Evolutionary conservation across 2,888 invertebrate genomes (phyloP), one percentile per base, ranked within the genome.

Genomic region (Halictus ligatus): DNA sequence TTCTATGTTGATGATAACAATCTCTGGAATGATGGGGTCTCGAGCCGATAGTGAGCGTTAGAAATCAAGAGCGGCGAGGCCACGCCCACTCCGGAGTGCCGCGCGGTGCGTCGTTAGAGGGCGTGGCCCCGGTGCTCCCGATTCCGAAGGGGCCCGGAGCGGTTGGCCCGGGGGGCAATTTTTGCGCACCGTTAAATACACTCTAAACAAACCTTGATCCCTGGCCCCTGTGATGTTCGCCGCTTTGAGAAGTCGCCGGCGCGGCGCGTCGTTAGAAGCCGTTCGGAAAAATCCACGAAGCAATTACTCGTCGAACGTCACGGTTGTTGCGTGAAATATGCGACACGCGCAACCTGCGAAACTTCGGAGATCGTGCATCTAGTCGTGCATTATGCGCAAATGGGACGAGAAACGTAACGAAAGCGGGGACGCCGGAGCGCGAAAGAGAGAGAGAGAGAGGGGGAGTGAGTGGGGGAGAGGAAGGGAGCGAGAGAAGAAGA

Each of bases 381-480:
- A 78, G 78, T 72, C 80, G 77, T 80, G 87, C 73, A 88, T 88
- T 88, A 81, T 74, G 81, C 76, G 76, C 60, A 60, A 78, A 74
- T 75, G 83, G 76, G 74, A 87, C 83, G 77, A 43, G 86, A 60
- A 71, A 69, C 73, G 46, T 46, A 71, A 67, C 67, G 67, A 67
- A 67, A 35, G 67, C 67, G 67, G 67, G 21, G 35, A 29, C 8
- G 69, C 35, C 54, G 48, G 81, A 76, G 74, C 64, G 7, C 76
- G 29, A 72, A 43, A 48, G 25, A 64, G 60, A 15, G 29, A 25
- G 18, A 29, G 21, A 76, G n/a, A 79, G 54, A 21, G 80, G 5
- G 58, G 5, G 12, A 25, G 25, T 13, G 48, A 0, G 35, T 2
- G 35, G 35, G 35, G 1, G 13, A 48, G 48, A 15, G 50, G 15